These are phyloP conservation scores for Agrotis clavis DNA, from an alignment of 2,888 invertebrate species.

Conservation along the genomic window DNA sequence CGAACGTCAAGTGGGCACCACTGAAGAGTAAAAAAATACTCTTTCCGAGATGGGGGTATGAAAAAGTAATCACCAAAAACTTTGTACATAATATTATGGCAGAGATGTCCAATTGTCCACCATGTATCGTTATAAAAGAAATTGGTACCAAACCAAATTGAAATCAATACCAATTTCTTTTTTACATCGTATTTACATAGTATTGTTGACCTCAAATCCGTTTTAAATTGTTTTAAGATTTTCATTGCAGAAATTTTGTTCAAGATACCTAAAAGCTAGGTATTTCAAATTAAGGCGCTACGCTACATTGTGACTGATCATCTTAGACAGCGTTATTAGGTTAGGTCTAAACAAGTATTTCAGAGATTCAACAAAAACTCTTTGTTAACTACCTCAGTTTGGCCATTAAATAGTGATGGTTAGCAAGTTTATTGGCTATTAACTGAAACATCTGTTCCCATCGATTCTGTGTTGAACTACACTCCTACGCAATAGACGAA, in stretches of 20 bases:
- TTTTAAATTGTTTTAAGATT: background rate
- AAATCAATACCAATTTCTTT: background rate
- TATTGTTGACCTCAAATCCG: no score
- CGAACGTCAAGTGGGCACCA: no score
- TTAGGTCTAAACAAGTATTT: constrained; percentile 5
- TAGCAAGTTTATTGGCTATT: constrained; percentile 49
- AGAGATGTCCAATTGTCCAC: no score
- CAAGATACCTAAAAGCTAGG: no score
- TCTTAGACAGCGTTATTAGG: constrained; percentile 8
- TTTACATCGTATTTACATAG: background rate
- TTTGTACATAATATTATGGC: no score
- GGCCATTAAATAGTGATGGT: constrained; percentile 36
- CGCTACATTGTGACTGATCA: background rate
- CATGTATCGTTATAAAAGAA: no score
- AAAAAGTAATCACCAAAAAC: no score
- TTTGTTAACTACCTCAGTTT: constrained; percentile 26
- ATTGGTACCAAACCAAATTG: no score
- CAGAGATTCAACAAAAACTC: constrained; percentile 23
- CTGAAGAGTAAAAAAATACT: no score
- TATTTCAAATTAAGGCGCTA: no score
- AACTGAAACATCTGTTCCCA: constrained; percentile 48
- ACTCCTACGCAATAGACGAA: constrained; percentile 33
- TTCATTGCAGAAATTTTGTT: background rate
- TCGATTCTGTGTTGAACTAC: constrained; percentile 20
- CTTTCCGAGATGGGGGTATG: no score